Percentiles rank a stretch among this genome's conserved stretches.
phyloP scores from a whole-genome alignment of 1,140 invertebrate species.

The Drosophila lacertosa region DNA sequence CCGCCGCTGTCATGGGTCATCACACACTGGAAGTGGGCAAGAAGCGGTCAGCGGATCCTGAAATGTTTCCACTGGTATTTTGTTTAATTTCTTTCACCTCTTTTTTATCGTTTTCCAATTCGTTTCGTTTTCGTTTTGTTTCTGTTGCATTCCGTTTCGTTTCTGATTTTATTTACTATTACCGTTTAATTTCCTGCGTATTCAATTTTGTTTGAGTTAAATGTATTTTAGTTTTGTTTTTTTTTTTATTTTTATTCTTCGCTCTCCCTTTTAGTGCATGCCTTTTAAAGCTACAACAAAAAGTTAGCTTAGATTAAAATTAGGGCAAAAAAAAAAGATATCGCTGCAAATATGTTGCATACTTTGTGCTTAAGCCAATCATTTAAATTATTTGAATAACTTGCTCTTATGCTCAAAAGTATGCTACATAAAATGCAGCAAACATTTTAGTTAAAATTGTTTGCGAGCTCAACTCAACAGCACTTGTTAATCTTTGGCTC shows the following conservation, averaged over 20 bases:
- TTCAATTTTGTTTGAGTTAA: slow-evolving; percentile 33
- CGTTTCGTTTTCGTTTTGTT: slow-evolving; percentile 17
- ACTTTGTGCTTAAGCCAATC: background rate
- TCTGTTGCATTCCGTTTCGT: slow-evolving; percentile 19
- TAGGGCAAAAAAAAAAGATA: background rate
- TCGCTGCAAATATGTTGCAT: background rate
- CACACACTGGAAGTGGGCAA: slow-evolving; percentile 89
- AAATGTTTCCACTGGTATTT: slow-evolving; percentile 94
- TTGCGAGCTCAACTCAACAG: no score
- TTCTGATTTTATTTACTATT: slow-evolving; percentile 26
- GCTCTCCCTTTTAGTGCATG: slow-evolving; percentile 29
- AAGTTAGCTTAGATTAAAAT: background rate
- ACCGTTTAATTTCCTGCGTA: slow-evolving; percentile 30
- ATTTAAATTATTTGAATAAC: background rate
- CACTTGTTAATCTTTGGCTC: background rate
- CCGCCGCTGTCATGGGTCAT: slow-evolving; percentile 71
- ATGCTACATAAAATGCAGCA: slow-evolving; percentile 1
- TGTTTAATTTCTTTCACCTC: slow-evolving; percentile 50
- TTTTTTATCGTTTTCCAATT: slow-evolving; percentile 34
- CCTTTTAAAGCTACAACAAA: slow-evolving; percentile 17
- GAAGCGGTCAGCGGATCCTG: slow-evolving; percentile 89
- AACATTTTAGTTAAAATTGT: background rate
- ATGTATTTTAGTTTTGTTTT: slow-evolving; percentile 29
- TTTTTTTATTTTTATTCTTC: no score
- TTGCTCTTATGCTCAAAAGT: background rate